Conservation (phyloP, 64 coral and sea anemone genomes). For the Montipora sp. region DNA sequence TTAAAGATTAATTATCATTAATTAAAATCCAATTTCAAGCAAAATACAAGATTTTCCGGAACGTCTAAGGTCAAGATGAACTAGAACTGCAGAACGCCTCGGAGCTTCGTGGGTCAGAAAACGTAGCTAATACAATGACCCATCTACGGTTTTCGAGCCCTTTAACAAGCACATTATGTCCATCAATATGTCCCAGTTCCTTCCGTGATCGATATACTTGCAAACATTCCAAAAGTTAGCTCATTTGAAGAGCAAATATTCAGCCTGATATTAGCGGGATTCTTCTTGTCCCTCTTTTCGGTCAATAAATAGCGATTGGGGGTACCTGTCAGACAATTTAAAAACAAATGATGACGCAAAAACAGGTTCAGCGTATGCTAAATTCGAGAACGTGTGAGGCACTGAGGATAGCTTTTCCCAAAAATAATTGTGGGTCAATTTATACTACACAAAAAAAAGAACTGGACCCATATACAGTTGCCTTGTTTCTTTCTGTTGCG, state of each 20-base stretch:
- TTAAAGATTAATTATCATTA: no score
- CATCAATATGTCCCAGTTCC: background rate
- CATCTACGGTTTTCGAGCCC: background rate
- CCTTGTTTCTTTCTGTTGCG: no score
- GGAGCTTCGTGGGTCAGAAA: background rate
- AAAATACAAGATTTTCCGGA: constrained; percentile 2
- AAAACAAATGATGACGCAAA: no score
- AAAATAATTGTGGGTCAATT: no score
- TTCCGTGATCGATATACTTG: background rate
- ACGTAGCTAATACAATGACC: background rate
- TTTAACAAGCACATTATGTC: background rate
- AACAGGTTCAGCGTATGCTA: no score
- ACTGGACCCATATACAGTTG: no score
- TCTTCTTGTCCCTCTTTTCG: background rate
- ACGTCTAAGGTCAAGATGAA: background rate
- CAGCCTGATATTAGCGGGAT: background rate
- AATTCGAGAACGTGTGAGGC: no score
- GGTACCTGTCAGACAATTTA: no score
- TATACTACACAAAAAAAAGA: no score
- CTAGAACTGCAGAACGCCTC: background rate
- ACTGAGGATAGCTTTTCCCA: no score
- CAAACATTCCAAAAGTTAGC: background rate
- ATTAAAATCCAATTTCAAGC: background rate
- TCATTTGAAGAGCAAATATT: background rate
- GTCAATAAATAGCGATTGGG: background rate